Conservation (phyloP, 2,113 vertebrate species). For the Carassius gibelio region DNA sequence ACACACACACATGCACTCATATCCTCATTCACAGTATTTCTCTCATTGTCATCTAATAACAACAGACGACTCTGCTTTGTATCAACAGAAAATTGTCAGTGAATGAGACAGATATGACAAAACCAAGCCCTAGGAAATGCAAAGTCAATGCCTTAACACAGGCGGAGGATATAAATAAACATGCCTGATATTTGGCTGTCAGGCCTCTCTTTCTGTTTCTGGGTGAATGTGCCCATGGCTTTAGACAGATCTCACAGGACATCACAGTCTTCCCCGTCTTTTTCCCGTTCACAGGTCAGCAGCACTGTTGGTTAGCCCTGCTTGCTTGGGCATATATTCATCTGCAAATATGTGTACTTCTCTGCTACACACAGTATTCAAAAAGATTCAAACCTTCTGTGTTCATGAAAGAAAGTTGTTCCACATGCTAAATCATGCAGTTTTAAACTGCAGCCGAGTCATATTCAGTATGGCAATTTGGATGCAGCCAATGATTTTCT, state of each 20-base stretch:
- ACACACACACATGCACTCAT: neutral
- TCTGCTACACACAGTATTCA: neutral
- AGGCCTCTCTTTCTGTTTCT: neutral
- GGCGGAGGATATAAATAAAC: slow-evolving; percentile 38
- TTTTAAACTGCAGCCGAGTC: neutral
- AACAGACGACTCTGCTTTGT: neutral
- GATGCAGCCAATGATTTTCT: neutral
- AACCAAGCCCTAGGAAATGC: slow-evolving; percentile 14
- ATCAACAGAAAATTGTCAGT: slow-evolving; percentile 12
- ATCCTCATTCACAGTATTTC: neutral
- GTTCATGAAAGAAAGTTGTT: neutral
- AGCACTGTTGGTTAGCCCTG: neutral
- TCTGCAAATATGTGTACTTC: neutral
- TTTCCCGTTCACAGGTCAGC: slow-evolving; percentile 4
- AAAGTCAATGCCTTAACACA: neutral
- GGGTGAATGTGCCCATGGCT: slow-evolving; percentile 12
- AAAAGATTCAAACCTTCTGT: neutral
- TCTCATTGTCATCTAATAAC: neutral
- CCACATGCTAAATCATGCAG: neutral
- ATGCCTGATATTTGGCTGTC: slow-evolving; percentile 7
- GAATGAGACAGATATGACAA: neutral
- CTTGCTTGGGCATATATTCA: no score
- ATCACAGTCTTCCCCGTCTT: neutral
- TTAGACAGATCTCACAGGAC: slow-evolving; percentile 25
- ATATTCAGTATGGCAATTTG: neutral